Percentiles rank a stretch among this genome's conserved stretches.
phyloP scores from a whole-genome alignment of 2,113 vertebrate genomes.

The Mustela lutreola region DNA sequence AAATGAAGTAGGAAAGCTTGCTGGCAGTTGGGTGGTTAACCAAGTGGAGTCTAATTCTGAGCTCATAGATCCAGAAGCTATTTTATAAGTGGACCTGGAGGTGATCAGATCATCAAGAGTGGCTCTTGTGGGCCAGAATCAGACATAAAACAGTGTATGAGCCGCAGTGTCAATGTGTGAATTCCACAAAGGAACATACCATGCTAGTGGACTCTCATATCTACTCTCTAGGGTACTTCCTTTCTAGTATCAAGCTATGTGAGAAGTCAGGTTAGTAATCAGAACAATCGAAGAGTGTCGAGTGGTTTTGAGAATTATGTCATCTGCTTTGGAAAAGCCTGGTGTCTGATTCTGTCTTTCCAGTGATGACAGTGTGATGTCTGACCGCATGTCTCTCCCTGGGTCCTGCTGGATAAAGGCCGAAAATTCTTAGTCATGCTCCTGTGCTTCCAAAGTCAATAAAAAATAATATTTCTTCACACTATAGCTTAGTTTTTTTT shows the following conservation, averaged over 20 bases:
- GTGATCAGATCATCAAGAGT: constrained; percentile 32
- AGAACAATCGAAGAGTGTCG: not conserved
- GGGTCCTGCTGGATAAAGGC: not conserved
- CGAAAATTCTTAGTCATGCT: constrained; percentile 14
- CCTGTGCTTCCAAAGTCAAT: constrained; percentile 35
- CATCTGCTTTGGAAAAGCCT: not conserved
- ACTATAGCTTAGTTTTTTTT: not conserved
- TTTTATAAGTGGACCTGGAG: not conserved
- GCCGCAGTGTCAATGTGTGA: not conserved
- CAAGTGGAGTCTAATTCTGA: not conserved
- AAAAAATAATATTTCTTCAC: constrained; percentile 14
- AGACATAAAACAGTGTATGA: not conserved
- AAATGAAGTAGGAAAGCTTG: not conserved
- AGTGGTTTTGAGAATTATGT: not conserved
- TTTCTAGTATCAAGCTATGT: not conserved
- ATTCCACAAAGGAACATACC: not conserved
- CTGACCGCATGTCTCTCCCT: constrained; percentile 10
- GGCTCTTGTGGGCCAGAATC: not conserved
- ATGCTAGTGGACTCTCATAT: not conserved
- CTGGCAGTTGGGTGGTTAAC: not conserved
- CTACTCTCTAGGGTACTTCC: not conserved
- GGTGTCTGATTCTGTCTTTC: not conserved
- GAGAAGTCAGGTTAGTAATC: constrained; percentile 30
- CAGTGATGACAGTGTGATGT: not conserved
- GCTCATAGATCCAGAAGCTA: constrained; percentile 16